Base-by-base conservation (phyloP, 2,113 vertebrate species). In the Tiliqua scincoides region DNA sequence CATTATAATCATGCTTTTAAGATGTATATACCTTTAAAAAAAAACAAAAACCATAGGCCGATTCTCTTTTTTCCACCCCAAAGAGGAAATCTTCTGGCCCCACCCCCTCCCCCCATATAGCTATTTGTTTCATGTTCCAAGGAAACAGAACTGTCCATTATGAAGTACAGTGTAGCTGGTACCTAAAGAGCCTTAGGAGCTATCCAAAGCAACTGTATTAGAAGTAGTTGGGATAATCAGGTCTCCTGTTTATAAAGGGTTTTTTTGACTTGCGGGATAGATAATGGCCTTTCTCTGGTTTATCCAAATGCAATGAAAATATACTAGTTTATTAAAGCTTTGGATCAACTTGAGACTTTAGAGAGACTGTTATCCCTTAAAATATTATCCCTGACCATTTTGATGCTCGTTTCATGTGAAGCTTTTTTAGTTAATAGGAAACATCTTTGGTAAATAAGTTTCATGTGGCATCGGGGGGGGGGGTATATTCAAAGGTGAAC, bases 401-500 rank as follows among this genome's bases (percentile, higher is more conserved):
- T 88, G 40, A 88, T 89, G 82, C 59, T 91, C 23, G 85, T 93
- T 93, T 89, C 84, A 83, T 87, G 59, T 85, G 91, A 82, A 93
- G 93, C 87, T 78, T 93, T 85, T 90, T 1, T 93, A 90, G 89
- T 93, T 95, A 95, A 92, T 93, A 95, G 91, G 93, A 94, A 94
- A 92, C 85, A 17, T 92, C 87, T 78, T 92, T 93, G 78, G 82
- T 93, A 95, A 96, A 94, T 91, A 91, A 91, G 57, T 93, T 95
- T 91, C 80, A 70, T 89, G 43, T 91, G 86, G 83, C 90, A 91
- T 94, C 75, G 93, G 91, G 95, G 89, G 59, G 85, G 89, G 93
- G 93, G 93, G 87, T 92, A 93, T 91, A 86, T 95, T 95, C 94
- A 95, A 93, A 93, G 94, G 95, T 95, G 92, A 95, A 94, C 92